Conservation (phyloP, 2,797 vertebrate species). For the Adrianichthys oophorus region DNA sequence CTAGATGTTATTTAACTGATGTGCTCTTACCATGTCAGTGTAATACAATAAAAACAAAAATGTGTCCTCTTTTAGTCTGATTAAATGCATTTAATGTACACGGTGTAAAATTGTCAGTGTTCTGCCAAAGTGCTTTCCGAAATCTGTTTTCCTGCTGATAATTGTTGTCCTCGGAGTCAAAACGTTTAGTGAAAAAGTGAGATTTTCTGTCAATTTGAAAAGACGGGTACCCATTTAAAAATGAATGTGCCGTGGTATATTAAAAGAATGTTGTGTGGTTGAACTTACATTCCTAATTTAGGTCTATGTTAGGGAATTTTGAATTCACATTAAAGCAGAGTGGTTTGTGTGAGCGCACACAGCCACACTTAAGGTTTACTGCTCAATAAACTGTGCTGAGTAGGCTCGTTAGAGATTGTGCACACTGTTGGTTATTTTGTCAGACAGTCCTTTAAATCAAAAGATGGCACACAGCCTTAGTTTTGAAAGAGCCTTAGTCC, state of each 20-base stretch:
- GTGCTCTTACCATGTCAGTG: constrained; percentile 29
- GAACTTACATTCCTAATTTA: too few species aligned
- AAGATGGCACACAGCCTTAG: constrained; percentile 35
- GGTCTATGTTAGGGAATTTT: too few species aligned
- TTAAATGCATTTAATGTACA: constrained; percentile 46
- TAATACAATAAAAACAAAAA: constrained; percentile 41
- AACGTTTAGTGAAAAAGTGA: constrained; percentile 18
- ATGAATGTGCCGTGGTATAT: constrained; percentile 21
- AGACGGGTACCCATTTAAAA: constrained; percentile 26
- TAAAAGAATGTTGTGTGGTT: constrained; percentile 1
- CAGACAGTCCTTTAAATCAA: constrained; percentile 54
- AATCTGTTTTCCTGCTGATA: constrained; percentile 39
- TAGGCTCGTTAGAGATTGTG: constrained; percentile 64
- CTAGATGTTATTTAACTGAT: constrained; percentile 25
- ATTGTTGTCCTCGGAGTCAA: constrained; percentile 28
- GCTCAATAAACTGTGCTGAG: constrained; percentile 66
- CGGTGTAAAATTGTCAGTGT: constrained; percentile 35
- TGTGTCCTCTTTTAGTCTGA: constrained; percentile 39
- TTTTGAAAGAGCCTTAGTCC: constrained; percentile 23
- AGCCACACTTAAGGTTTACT: constrained; percentile 27
- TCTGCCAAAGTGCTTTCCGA: constrained; percentile 48
- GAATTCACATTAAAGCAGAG: too few species aligned
- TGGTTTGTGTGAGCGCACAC: constrained; percentile 2
- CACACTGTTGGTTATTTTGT: constrained; percentile 50
- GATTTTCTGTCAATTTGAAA: constrained; percentile 33